A percentile compares a stretch with the other conserved stretches of the same genome.
phyloP scores from a whole-genome alignment of 2,113 vertebrate species.

The Ammodytes dubius region DNA sequence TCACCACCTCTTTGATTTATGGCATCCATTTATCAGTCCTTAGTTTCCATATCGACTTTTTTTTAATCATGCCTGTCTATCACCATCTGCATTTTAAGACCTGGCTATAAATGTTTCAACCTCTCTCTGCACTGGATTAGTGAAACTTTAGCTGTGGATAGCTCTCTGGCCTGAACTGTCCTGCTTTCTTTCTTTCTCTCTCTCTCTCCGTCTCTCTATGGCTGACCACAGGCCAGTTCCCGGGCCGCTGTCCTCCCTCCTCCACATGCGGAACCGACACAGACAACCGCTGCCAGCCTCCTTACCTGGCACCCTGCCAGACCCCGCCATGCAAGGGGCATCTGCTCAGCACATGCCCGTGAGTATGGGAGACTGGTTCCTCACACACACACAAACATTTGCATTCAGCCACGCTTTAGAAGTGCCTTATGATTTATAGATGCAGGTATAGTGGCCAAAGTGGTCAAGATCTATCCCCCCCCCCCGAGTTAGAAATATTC shows the following conservation, averaged over 20 bases:
- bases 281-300: slow-evolving; percentile 95
- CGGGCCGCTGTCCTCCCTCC: slow-evolving; percentile 93
- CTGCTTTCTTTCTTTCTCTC: slow-evolving; percentile 10
- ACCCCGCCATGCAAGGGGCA: slow-evolving; percentile 94
- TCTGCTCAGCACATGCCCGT: slow-evolving; percentile 94
- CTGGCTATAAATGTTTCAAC: slow-evolving; percentile 56
- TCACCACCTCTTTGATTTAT: background rate
- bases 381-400: slow-evolving; percentile 17
- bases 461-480: slow-evolving; percentile 31
- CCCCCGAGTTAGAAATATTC: slow-evolving; percentile 48
- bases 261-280: slow-evolving; percentile 94
- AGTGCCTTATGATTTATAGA: slow-evolving; percentile 55
- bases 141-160: slow-evolving; percentile 50
- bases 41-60: background rate
- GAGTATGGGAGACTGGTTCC: slow-evolving; percentile 73
- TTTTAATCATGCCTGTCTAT: slow-evolving; percentile 13
- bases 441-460: slow-evolving; percentile 45
- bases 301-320: slow-evolving; percentile 94
- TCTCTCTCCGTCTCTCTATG: slow-evolving; percentile 22
- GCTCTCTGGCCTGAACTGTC: slow-evolving; percentile 38
- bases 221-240: slow-evolving; percentile 88
- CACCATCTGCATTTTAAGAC: slow-evolving; percentile 23
- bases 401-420: background rate
- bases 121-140: slow-evolving; percentile 46
- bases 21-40: background rate